Base-by-base conservation (phyloP, 2,888 invertebrate genomes). In the Ptychoptera contaminata region DNA sequence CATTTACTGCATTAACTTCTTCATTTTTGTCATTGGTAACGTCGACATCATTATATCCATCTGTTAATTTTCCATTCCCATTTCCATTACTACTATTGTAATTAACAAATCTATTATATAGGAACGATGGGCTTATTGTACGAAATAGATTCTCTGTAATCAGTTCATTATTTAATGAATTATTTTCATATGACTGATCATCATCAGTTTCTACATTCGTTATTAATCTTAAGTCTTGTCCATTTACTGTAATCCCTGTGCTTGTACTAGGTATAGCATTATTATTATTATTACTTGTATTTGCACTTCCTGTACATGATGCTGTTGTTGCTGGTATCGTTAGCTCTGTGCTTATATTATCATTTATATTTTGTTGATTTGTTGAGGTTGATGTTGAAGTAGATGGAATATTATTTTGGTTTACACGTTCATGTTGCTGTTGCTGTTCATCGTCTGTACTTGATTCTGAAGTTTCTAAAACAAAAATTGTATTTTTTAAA, bases 261-360 rank as follows among this genome's bases (percentile, higher is more conserved):
- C 78, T 78, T 39, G 79, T 79, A 56, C 78, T 78, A 11, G 78
- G 78, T 50, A 73, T 67, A 50, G 76, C 73, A 53, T 74, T 58
- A 51, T 71, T 62, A 16, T 32, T 46, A 44, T 14, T 32, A 32
- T 12, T 35, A 23, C 7, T 3, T 23, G 23, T 23, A 7, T 7
- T 23, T 23, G 23, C 7, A 23, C 4, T 23, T 23, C 4, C 23
- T 23, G 23, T 23, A 23, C 3, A 23, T 23, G 23, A 23, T 23
- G 23, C 4, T 23, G 3, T 23, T 7, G 23, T 23, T 23, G 23
- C 3, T 23, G 7, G 7, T 23, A 23, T 23, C 7, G 23, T 23
- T 23, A 5, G 23, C 3, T 23, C 23, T 23, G 4, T 23, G 23
- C 4, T 7, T 23, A 7, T 23, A 23, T 23, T 23, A 5, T 23